phyloP scores from a whole-genome alignment of 2,888 invertebrate genomes.

The Amiota communis region DNA sequence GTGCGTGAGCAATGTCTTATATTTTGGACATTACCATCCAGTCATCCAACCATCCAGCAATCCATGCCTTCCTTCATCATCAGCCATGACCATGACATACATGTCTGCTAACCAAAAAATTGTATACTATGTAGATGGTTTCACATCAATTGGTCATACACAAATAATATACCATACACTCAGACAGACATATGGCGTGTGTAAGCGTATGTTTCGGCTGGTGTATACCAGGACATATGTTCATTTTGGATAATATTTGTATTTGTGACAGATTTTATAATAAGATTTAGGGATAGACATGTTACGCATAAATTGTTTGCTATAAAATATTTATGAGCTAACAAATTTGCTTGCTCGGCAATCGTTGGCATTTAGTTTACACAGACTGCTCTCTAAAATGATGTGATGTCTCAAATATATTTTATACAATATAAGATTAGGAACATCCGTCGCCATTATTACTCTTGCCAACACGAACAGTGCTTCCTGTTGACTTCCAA shows the following conservation, averaged over 20 bases:
- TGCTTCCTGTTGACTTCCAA: no score
- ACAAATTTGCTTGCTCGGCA: slow-evolving; percentile 12
- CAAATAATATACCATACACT: no score
- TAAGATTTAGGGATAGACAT: slow-evolving; percentile 20
- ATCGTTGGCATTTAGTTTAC: slow-evolving; percentile 17
- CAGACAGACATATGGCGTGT: no score
- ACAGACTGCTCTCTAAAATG: background rate
- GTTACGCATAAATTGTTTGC: slow-evolving; percentile 26
- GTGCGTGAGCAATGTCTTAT: background rate
- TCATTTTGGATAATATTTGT: slow-evolving; percentile 23
- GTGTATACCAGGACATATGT: slow-evolving; percentile 11
- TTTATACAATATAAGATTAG: no score
- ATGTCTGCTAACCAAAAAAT: background rate
- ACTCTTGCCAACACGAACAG: no score
- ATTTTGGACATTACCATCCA: background rate
- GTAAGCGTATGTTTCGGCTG: background rate
- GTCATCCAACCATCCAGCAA: background rate
- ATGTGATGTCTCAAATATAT: no score
- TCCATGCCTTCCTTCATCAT: background rate
- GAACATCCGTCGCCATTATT: no score
- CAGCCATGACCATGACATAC: background rate
- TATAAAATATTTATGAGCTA: slow-evolving; percentile 25
- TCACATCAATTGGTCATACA: no score
- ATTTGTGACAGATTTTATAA: slow-evolving; percentile 27
- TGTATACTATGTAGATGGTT: no score